Evolutionary conservation across 2,113 vertebrate species (phyloP).

Genomic region (Zingel zingel): DNA sequence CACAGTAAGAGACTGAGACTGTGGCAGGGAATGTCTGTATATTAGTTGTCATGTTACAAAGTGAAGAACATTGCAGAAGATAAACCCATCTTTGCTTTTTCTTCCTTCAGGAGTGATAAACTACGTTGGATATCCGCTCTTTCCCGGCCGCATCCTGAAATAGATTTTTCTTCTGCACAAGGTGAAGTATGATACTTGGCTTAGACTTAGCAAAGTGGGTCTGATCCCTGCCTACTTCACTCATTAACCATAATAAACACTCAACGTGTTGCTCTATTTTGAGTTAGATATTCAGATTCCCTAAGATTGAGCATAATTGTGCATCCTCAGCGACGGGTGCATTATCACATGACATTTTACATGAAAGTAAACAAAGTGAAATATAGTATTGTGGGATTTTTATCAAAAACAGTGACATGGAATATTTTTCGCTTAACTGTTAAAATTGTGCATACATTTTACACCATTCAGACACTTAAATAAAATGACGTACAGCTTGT

Average conservation of each 20-base stretch:
- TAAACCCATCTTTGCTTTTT: slow-evolving; percentile 4
- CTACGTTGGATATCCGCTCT: slow-evolving; percentile 96
- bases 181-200: slow-evolving; percentile 63
- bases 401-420: neutral
- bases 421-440: neutral
- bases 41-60: neutral
- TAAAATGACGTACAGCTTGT: neutral
- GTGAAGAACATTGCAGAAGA: neutral
- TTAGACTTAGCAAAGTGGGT: neutral
- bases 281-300: too few species aligned
- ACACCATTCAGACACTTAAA: neutral
- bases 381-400: neutral
- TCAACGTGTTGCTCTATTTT: neutral
- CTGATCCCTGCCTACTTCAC: neutral
- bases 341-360: neutral
- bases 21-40: neutral
- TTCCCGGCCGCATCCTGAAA: slow-evolving; percentile 83
- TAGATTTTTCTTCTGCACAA: slow-evolving; percentile 83
- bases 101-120: slow-evolving; percentile 90
- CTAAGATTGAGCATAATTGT: neutral
- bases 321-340: neutral
- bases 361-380: neutral
- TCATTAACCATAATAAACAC: neutral
- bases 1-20: slow-evolving; percentile 87
- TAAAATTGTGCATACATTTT: neutral